Percentiles rank a stretch among this genome's conserved stretches.
Conservation (phyloP, 2,113 vertebrate species). For the Pipa parva region DNA sequence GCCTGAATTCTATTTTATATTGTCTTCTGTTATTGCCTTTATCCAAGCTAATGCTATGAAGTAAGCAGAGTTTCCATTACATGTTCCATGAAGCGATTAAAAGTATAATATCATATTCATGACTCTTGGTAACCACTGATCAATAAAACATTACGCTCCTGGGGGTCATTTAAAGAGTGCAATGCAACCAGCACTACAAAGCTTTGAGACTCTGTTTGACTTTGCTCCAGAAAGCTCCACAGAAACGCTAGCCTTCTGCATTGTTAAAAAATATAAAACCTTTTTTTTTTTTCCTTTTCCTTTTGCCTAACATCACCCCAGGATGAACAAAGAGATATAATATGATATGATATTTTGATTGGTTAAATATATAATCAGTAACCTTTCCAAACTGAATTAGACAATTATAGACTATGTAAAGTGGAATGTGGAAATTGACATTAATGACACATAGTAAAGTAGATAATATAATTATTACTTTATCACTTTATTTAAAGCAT, state of each 20-base stretch:
- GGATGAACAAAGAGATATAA: not conserved
- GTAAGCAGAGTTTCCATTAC: conserved; percentile 32
- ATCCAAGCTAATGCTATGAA: conserved; percentile 19
- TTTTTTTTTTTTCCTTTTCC: not conserved
- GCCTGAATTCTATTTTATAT: not conserved
- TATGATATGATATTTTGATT: not conserved
- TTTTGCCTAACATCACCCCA: not conserved
- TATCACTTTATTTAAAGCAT: not conserved
- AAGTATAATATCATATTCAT: conserved; percentile 42
- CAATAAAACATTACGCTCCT: conserved; percentile 40
- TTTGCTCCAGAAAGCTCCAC: conserved; percentile 15
- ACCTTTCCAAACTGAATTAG: not conserved
- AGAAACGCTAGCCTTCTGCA: not conserved
- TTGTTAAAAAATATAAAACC: not conserved
- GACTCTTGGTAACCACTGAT: conserved; percentile 40
- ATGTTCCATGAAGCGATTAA: conserved; percentile 32
- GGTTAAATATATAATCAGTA: not conserved
- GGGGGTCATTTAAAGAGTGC: conserved; percentile 39
- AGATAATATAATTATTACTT: too few species aligned
- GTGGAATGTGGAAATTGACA: not conserved
- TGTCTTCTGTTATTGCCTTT: not conserved
- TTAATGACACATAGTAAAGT: not conserved
- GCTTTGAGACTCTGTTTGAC: conserved; percentile 31
- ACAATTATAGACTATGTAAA: not conserved
- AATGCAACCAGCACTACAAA: conserved; percentile 21